phyloP scores from a whole-genome alignment of 2,797 vertebrate genomes.

The Neomorphus geoffroyi region DNA sequence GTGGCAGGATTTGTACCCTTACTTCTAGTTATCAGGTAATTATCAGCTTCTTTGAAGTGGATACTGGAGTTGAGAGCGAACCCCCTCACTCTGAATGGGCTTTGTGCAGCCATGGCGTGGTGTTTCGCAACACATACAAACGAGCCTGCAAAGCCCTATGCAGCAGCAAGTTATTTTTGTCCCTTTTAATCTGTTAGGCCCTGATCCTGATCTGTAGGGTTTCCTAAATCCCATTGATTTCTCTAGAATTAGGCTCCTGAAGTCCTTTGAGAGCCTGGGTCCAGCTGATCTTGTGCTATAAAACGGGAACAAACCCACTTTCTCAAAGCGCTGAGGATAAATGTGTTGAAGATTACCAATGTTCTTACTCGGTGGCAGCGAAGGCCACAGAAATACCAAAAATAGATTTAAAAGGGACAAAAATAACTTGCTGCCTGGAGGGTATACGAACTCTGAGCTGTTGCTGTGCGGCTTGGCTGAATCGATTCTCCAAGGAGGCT shows the following conservation, averaged over 20 bases:
- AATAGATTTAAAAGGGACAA: constrained; percentile 35
- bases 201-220: constrained; percentile 43
- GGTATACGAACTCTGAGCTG: background rate
- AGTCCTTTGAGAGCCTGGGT: background rate
- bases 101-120: background rate
- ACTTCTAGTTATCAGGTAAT: background rate
- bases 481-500: background rate
- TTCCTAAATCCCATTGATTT: constrained; percentile 58
- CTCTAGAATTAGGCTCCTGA: constrained; percentile 33
- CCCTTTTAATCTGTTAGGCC: constrained; percentile 10
- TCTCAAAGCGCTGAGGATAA: background rate
- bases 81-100: background rate
- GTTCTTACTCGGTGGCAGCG: background rate
- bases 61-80: fast-evolving
- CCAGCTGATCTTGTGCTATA: background rate
- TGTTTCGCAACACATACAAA: fast-evolving
- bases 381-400: constrained; percentile 22
- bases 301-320: background rate
- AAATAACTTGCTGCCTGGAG: constrained; percentile 43
- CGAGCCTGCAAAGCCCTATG: fast-evolving
- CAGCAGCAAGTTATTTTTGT: constrained; percentile 8
- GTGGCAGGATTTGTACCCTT: background rate
- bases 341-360: background rate
- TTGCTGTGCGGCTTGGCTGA: constrained; percentile 1
- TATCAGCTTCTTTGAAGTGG: background rate